A percentile compares a stretch with the other conserved stretches of the same genome.
Conservation (phyloP, 2,113 vertebrate species). For the Thunnus maccoyii region DNA sequence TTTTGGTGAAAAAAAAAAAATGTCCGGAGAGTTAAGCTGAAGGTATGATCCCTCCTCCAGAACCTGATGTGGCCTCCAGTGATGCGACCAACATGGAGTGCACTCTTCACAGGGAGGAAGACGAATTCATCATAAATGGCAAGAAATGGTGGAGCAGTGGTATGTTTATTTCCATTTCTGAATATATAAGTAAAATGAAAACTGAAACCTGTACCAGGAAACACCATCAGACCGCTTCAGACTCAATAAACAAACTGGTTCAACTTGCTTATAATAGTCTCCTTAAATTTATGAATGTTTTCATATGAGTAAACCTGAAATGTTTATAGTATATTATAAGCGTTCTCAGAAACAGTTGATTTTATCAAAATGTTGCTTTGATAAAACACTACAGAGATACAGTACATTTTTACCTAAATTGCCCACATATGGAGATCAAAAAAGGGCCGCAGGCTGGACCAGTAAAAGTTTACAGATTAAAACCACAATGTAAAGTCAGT, state of each 20-base stretch:
- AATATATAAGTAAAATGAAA: not conserved
- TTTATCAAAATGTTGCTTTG: not conserved
- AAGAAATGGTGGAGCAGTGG: conserved; percentile 98
- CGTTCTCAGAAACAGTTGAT: not conserved
- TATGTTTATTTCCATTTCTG: conserved; percentile 76
- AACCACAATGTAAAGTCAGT: not conserved
- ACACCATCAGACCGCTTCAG: not conserved
- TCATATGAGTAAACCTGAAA: conserved; percentile 10
- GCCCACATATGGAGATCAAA: conserved; percentile 31
- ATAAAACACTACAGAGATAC: not conserved
- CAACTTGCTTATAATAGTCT: conserved; percentile 1
- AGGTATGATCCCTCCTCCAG: conserved; percentile 70
- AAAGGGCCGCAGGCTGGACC: not conserved
- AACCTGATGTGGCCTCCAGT: conserved; percentile 94
- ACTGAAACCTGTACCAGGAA: not conserved
- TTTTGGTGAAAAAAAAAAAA: not conserved
- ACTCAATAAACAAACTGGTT: not conserved
- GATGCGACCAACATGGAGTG: conserved; percentile 95
- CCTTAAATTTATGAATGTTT: conserved; percentile 17
- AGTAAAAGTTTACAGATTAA: not conserved
- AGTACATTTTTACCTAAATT: not conserved
- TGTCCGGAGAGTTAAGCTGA: not conserved
- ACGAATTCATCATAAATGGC: conserved; percentile 89
- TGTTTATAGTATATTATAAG: conserved; percentile 1
- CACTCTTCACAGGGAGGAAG: conserved; percentile 84